Base-by-base conservation (phyloP, 2,888 invertebrate genomes). In the Cataglyphis cursor region DNA sequence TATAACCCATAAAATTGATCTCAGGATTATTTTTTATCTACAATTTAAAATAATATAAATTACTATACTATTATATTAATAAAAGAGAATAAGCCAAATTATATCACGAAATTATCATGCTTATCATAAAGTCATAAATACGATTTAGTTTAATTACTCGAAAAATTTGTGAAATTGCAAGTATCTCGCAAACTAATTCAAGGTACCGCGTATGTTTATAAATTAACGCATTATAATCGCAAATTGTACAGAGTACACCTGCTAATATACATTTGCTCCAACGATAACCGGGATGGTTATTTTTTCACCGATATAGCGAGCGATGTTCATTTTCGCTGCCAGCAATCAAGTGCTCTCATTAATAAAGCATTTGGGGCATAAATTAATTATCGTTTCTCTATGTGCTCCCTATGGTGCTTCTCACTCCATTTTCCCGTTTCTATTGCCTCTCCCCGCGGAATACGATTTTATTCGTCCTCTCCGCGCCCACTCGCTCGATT, bases 361-460 rank as follows among this genome's bases (percentile, higher is more conserved):
- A 78, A 72, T 78, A 78, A 78, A 78, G 59, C 72, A 78, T 78
- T 78, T 70, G 59, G 44, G 44, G 72, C 72, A 70, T 78, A 78
- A 78, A 72, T 72, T 78, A 72, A 78, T 78, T 78, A 78, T 59
- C 59, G 41, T 18, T 21, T 21, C 21, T 51, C 21, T 51, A 8
- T 2, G 18, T 41, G 15, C 41, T 31, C 5, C 31, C 21, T 12
- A 8, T 18, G 15, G 3, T 2, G 10, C 2, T 12, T 10, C 31
- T 12, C 6, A 4, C 54, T 18, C 15, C 35, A 21, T 31, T 68
- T 24, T 12, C 57, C 35, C 38, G 65, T 75, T 75, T 75, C n/a
- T 51, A 51, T 51, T n/a, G 15, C 18, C n/a, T 35, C 51, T 5
- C 51, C 38, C 6, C 18, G 48, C 35, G 48, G 18, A 35, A 18